Percentiles rank a stretch among this genome's conserved stretches.
Conservation (phyloP, 1,140 invertebrate species). For the Drosophila burlai region DNA sequence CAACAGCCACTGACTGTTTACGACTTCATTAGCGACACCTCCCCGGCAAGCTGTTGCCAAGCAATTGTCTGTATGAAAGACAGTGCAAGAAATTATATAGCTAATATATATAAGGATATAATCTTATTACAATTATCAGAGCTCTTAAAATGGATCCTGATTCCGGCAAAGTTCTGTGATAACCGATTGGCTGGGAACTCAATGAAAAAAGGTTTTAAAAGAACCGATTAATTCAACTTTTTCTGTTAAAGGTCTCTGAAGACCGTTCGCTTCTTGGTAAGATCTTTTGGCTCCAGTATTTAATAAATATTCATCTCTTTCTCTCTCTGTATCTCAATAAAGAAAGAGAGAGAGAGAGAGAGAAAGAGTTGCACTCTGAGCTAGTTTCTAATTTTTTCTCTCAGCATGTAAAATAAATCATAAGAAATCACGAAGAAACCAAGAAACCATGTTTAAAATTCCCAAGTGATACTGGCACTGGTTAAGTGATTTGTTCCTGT, state of each 20-base stretch:
- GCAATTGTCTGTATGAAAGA: conserved; percentile 49
- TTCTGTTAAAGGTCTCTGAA: no score
- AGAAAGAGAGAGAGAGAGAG: no score
- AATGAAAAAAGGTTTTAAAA: fast-evolving
- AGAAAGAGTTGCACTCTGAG: no score
- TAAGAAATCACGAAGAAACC: no score
- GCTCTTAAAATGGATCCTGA: no score
- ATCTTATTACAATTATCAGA: no score
- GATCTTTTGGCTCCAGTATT: no score
- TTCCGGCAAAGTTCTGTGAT: neutral
- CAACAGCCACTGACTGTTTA: conserved; percentile 62
- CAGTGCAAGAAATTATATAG: neutral
- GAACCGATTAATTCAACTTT: neutral
- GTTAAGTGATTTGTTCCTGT: neutral
- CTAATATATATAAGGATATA: neutral
- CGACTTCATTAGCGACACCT: conserved; percentile 81
- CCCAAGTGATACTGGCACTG: neutral
- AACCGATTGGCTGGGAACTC: neutral
- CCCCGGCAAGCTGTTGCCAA: conserved; percentile 69
- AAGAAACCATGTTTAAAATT: neutral
- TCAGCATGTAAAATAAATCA: no score
- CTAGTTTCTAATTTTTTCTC: no score
- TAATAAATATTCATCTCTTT: no score
- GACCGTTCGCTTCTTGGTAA: no score
- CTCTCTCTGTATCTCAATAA: no score